Base-by-base conservation (phyloP, 2,888 invertebrate genomes). In the Lycophotia porphyrea region DNA sequence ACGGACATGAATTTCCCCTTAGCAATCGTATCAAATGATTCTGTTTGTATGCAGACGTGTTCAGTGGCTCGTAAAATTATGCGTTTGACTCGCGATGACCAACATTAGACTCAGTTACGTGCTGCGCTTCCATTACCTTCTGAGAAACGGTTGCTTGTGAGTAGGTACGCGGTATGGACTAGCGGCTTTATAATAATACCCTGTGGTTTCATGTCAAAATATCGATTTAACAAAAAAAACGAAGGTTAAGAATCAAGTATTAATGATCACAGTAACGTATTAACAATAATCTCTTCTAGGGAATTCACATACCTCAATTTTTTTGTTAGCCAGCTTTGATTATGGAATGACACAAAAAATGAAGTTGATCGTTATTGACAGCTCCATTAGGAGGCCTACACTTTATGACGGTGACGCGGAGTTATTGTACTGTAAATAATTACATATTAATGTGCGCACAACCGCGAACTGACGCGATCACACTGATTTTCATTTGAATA, bases 401-500 rank as follows among this genome's bases (percentile, higher is more conserved):
- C 84, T 90, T 88, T 91, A 88, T 86, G 80, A 76, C 63, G 69
- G 88, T 90, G 89, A 90, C 88, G 87, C 84, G 85, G 77, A 90
- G 89, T 91, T 92, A 93, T 91, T 93, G 91, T 92, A 88, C 89
- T 92, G 91, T 92, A 88, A 92, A 90, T 92, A 93, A 93, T 92
- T 89, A 90, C 81, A 88, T 86, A 89, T 88, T 87, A 88, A 90
- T 90, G 90, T 91, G 90, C 84, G 85, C 90, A 89, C 90, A 91
- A 92, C 91, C 92, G 89, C 91, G 92, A 91, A 87, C 88, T 88
- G 90, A 87, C 88, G 88, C 88, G 88, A 83, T 86, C 82, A 76
- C 49, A 67, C 85, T 91, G 90, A 92, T 92, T 91, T 90, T 93
- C 89, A 93, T 93, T 90, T 88, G 89, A 92, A 92, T 87, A 85